These are phyloP conservation scores for Pipa parva DNA, from an alignment of 2,113 vertebrate genomes.

Conservation along the genomic window DNA sequence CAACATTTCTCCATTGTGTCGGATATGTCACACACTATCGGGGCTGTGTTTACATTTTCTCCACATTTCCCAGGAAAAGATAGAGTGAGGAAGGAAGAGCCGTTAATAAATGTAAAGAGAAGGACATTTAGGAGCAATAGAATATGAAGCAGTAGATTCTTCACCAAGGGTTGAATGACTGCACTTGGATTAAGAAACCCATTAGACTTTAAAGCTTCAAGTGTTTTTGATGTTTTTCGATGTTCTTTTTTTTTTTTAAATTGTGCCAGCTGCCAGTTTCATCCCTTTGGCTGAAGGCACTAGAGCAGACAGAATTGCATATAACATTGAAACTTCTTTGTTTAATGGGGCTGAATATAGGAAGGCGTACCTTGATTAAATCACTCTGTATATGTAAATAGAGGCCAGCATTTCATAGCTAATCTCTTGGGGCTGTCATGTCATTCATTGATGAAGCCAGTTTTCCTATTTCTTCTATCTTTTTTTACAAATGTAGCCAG, in stretches of 20 bases:
- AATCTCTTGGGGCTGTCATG: slow-evolving; percentile 84
- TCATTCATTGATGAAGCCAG: slow-evolving; percentile 82
- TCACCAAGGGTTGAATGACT: slow-evolving; percentile 83
- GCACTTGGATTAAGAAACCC: slow-evolving; percentile 91
- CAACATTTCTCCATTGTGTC: too few relatives aligned
- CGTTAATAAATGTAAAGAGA: slow-evolving; percentile 89
- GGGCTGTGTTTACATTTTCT: slow-evolving; percentile 92
- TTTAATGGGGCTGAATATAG: slow-evolving; percentile 98
- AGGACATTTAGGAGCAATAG: slow-evolving; percentile 86
- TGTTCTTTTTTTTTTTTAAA: slow-evolving; percentile 48
- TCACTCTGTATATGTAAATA: slow-evolving; percentile 99
- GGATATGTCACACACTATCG: slow-evolving; percentile 86
- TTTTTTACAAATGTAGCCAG: slow-evolving; percentile 87
- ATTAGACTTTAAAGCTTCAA: slow-evolving; percentile 86
- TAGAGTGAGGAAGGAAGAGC: slow-evolving; percentile 75
- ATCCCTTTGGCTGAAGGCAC: slow-evolving; percentile 88
- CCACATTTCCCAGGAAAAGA: background rate
- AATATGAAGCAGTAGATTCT: slow-evolving; percentile 84
- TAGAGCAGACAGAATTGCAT: slow-evolving; percentile 90
- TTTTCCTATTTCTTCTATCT: slow-evolving; percentile 76
- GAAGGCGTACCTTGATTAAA: slow-evolving; percentile 99
- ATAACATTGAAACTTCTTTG: slow-evolving; percentile 93
- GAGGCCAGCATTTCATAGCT: slow-evolving; percentile 73
- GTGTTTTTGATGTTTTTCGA: slow-evolving; percentile 97
- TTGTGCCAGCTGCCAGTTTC: slow-evolving; percentile 80